Evolutionary conservation across 2,888 invertebrate genomes (phyloP).

Genomic region (Endotricha flammealis): DNA sequence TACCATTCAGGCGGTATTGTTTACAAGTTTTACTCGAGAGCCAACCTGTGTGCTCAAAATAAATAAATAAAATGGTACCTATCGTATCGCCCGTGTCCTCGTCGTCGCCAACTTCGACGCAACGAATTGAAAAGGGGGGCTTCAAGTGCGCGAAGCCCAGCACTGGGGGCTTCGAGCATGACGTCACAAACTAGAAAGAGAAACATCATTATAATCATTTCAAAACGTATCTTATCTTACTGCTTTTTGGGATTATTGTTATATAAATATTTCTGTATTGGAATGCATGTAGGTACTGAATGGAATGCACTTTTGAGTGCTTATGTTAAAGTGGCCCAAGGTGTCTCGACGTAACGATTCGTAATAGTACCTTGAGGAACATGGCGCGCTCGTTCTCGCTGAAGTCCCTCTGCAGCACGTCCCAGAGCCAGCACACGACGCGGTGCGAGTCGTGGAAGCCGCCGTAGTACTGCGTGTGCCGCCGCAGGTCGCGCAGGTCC

Average conservation of each 20-base stretch:
- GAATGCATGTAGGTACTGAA: too few relatives aligned
- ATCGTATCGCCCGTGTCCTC: conserved; percentile 94
- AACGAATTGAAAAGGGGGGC: conserved; percentile 98
- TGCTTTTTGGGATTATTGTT: too few relatives aligned
- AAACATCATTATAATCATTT: too few relatives aligned
- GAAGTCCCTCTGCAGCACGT: conserved; percentile 97
- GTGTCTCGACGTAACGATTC: too few relatives aligned
- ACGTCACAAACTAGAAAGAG: conserved; percentile 87
- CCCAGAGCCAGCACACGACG: conserved; percentile 99
- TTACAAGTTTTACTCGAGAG: too few relatives aligned
- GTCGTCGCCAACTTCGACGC: conserved; percentile 99
- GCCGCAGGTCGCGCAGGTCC: conserved; percentile 90
- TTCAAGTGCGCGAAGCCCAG: conserved; percentile 97
- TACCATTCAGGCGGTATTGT: too few relatives aligned
- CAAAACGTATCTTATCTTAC: too few relatives aligned
- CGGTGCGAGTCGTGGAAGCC: conserved; percentile 99
- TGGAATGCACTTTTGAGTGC: too few relatives aligned
- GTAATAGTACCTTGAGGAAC: conserved; percentile 95
- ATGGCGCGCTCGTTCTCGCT: conserved; percentile 92
- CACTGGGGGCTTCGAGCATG: conserved; percentile 97
- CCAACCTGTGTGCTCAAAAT: too few relatives aligned
- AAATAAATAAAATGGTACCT: conserved; percentile 59
- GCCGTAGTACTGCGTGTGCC: conserved; percentile 98
- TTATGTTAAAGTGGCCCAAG: too few relatives aligned
- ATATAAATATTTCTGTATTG: too few relatives aligned